Percentiles rank a stretch among this genome's conserved stretches.
Evolutionary conservation across 2,113 vertebrate species (phyloP).

Genomic region (Grammomys dolichurus): DNA sequence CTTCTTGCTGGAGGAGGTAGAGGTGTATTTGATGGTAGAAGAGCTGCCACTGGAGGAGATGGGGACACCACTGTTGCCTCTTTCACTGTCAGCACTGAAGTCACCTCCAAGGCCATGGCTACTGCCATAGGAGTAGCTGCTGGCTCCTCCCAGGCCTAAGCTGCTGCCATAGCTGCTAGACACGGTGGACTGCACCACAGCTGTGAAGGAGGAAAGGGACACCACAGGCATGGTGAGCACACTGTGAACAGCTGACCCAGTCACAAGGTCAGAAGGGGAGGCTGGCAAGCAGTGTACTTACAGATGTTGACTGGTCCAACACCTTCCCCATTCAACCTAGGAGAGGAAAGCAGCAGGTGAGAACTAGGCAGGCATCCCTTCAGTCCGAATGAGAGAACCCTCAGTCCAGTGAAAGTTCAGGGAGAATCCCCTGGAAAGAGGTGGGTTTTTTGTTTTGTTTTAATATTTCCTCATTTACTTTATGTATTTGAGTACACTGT

Average conservation of each 20-base stretch:
- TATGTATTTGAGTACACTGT: too few relatives aligned
- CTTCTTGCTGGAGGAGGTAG: conserved; percentile 32
- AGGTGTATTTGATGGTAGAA: conserved; percentile 31
- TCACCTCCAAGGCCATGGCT: background rate
- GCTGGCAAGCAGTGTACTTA: conserved; percentile 76
- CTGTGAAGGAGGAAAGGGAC: conserved; percentile 1
- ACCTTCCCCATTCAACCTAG: conserved; percentile 83
- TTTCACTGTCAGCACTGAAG: background rate
- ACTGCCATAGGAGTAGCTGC: conserved; percentile 1
- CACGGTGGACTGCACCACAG: conserved; percentile 68
- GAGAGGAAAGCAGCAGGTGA: conserved; percentile 19
- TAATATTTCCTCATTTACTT: too few relatives aligned
- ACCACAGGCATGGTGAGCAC: background rate
- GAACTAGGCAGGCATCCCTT: background rate
- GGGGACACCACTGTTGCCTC: background rate
- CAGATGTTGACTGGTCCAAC: conserved; percentile 82
- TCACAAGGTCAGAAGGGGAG: background rate
- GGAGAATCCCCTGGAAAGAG: background rate
- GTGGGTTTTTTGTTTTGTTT: too few relatives aligned
- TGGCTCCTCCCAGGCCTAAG: conserved; percentile 25
- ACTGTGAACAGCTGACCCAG: background rate
- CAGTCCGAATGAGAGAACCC: background rate
- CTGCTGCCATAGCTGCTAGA: conserved; percentile 59
- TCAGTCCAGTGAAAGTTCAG: background rate
- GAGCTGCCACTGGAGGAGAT: conserved; percentile 1